These are phyloP conservation scores for Scelioninae gen. 2 DNA, from an alignment of 2,888 invertebrate species.

Conservation along the genomic window DNA sequence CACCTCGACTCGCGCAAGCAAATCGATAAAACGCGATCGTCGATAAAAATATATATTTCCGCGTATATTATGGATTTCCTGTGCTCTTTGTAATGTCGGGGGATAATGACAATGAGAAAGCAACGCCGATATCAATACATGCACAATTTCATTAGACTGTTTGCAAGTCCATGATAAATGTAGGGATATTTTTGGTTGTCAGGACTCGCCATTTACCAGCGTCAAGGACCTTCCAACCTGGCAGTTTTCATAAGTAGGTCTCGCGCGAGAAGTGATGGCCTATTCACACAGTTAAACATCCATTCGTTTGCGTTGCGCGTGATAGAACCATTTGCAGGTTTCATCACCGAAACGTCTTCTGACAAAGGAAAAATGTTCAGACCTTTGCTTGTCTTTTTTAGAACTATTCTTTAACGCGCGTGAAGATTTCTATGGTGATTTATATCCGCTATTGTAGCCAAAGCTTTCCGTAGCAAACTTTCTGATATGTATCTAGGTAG, in stretches of 20 bases:
- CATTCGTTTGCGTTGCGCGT: conserved; percentile 23
- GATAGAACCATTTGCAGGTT: conserved; percentile 8
- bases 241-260: conserved; percentile 60
- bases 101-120: conserved; percentile 12
- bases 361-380: conserved; percentile 3
- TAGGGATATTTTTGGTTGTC: conserved; percentile 67
- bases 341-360: conserved; percentile 8
- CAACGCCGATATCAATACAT: background rate
- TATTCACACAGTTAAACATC: conserved; percentile 30
- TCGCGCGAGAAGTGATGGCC: conserved; percentile 60
- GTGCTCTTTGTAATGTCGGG: conserved; percentile 26
- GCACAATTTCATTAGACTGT: conserved; percentile 1
- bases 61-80: conserved; percentile 55
- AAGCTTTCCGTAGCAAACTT: too few relatives aligned
- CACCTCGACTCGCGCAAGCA: conserved; percentile 61
- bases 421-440: too few relatives aligned
- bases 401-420: too few relatives aligned
- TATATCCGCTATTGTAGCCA: too few relatives aligned
- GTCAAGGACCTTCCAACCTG: conserved; percentile 64
- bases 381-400: background rate
- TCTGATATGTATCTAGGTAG: too few relatives aligned
- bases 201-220: conserved; percentile 63
- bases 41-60: conserved; percentile 63
- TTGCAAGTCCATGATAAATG: conserved; percentile 31
- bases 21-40: conserved; percentile 65